Conservation (phyloP, 2,113 vertebrate genomes). For the Machaerirhynchus nigripectus region DNA sequence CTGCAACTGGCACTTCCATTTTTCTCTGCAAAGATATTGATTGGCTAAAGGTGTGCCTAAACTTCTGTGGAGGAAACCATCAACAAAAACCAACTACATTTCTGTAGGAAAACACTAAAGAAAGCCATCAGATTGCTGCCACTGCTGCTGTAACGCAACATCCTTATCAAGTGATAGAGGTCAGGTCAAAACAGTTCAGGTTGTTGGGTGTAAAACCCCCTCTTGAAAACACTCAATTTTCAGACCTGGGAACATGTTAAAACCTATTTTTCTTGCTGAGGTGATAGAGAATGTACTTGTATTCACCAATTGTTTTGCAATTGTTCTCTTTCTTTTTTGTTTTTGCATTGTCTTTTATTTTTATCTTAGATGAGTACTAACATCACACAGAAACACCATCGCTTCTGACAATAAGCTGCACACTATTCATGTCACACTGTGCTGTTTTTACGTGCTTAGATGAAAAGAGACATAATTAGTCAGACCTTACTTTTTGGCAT, state of each 20-base stretch:
- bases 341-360: not conserved
- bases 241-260: not conserved
- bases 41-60: not conserved
- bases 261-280: not conserved
- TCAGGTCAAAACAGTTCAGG: not conserved
- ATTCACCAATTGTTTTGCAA: not conserved
- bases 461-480: conserved; percentile 49
- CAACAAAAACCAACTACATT: not conserved
- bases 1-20: not conserved
- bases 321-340: not conserved
- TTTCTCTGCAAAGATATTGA: not conserved
- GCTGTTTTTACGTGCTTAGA: conserved; percentile 38
- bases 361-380: not conserved
- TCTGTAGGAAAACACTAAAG: not conserved
- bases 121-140: not conserved
- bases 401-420: not conserved
- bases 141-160: not conserved
- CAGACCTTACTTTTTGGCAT: conserved; percentile 19
- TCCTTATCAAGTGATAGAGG: not conserved
- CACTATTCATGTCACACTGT: not conserved
- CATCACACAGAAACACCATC: not conserved
- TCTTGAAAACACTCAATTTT: not conserved
- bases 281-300: not conserved
- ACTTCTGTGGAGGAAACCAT: not conserved
- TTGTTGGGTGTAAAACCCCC: not conserved